These are phyloP conservation scores for Dipodomys stephensi DNA, from an alignment of 2,113 vertebrate genomes.

Conservation along the genomic window DNA sequence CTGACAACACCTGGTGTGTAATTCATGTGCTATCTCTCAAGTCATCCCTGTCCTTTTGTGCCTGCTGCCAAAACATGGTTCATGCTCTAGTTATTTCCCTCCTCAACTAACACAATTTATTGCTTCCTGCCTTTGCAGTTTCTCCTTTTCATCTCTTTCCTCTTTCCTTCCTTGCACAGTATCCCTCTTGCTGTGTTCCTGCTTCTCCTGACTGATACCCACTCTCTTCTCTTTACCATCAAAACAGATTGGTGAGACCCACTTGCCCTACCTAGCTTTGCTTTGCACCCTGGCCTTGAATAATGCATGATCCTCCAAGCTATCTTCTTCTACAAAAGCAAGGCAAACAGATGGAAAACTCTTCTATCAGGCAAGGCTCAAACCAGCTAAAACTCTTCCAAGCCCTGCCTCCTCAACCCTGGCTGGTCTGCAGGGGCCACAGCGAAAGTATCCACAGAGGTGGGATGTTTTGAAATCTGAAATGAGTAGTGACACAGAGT, in stretches of 20 bases:
- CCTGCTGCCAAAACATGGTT: neutral
- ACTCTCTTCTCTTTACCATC: neutral
- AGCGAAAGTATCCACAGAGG: neutral
- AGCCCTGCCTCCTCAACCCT: neutral
- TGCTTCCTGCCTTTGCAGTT: neutral
- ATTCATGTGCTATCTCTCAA: neutral
- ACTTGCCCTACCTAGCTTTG: neutral
- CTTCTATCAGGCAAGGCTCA: neutral
- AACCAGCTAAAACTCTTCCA: neutral
- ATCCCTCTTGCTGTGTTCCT: neutral
- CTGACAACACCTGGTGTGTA: neutral
- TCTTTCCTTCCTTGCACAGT: neutral
- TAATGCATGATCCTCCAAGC: neutral
- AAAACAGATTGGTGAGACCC: neutral
- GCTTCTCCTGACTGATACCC: neutral
- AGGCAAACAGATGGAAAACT: neutral
- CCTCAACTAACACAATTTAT: neutral
- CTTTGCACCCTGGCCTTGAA: neutral
- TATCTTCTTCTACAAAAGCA: neutral
- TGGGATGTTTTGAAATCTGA: neutral
- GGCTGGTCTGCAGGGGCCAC: neutral
- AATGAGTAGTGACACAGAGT: neutral
- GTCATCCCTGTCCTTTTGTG: neutral
- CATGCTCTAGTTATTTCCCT: neutral
- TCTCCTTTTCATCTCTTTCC: neutral